Evolutionary conservation across 2,888 invertebrate species (phyloP), one percentile per base, ranked within the genome.

Genomic region (Athalia circularis): DNA sequence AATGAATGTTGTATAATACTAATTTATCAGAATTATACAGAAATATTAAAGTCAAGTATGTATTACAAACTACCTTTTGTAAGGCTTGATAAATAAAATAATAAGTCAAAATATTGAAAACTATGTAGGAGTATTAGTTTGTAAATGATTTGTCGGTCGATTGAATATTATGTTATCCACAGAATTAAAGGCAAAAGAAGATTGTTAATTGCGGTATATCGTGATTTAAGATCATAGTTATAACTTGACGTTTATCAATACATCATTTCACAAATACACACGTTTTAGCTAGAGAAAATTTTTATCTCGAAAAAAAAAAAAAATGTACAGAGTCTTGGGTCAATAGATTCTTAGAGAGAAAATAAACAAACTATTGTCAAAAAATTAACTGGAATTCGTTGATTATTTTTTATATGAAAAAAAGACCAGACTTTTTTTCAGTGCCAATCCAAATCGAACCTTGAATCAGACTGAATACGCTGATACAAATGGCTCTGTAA

Each of bases 1-100:
- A 62, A 75, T 75, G 75, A 75, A 75, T 75, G 64, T 75, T 75
- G 75, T 75, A 75, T 75, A 75, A 57, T 75, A 75, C 52, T 75
- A 75, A 64, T 75, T 75, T 75, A 75, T 75, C 75, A 64, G 62
- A 75, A 64, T 75, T 61, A 75, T 62, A 75, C 61, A 47, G 57
- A 64, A 75, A 62, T 75, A 75, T 75, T 75, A 8, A 52, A 75
- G 62, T 75, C 64, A 64, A 75, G 75, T 64, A 75, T 61, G 75
- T 62, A 64, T 75, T 64, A 64, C 61, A 75, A 62, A 75, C 62
- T 62, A 61, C 61, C 75, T 61, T 75, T 64, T 75, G 62, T 64
- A 75, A 62, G 64, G 61, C 75, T 64, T 75, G 75, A 57, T 72
- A 59, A 72, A 59, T 72, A 75, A 64, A 62, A 72, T 62, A 48